Base-by-base conservation (phyloP, 2,888 invertebrate species). In the Achlya flavicornis region DNA sequence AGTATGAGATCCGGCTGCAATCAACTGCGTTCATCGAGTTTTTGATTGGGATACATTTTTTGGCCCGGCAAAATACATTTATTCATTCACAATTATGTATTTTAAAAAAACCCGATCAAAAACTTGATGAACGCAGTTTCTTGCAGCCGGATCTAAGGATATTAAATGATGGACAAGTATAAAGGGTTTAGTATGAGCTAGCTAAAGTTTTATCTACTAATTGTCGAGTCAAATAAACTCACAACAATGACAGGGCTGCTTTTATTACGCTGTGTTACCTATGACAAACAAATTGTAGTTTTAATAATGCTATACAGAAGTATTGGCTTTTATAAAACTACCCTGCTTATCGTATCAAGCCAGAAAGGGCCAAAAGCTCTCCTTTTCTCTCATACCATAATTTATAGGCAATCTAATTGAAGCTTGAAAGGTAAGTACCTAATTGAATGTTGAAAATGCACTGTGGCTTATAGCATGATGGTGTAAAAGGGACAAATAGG, bases 381-480 rank as follows among this genome's bases (percentile, higher is more conserved):
- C 10, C 43, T 6, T 43, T 46, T 46, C 46, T 12, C 41, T 41
- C 41, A 41, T 11, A 41, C 41, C 41, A n/a, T 41, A 41, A n/a
- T n/a, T 7, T 38, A 38, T 38, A 10, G 26, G 26, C 26, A 26
- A 26, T 26, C 2, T 26, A 3, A 38, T 10, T 3, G 10, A 7
- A 10, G 10, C 10, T 38, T 38, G 10, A 10, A 38, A 38, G 0
- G 11, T 46, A 14, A n/a, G 4, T 16, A 48, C n/a, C 16, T 48
- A 5, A 43, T 43, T 48, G 16, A 16, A n/a, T 12, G 33, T n/a
- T 58, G 11, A 12, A 58, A 58, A n/a, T 33, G 3, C n/a, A 41
- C 41, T 26, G 26, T 60, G 41, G 60, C 26, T 68, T 89, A 92
- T 91, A 93, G 92, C 89, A 92, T 93, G 93, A 93, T 93, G 93